A percentile compares a stretch with the other conserved stretches of the same genome.
Conservation (phyloP, 2,113 vertebrate species). For the Sporophila hypoxantha region DNA sequence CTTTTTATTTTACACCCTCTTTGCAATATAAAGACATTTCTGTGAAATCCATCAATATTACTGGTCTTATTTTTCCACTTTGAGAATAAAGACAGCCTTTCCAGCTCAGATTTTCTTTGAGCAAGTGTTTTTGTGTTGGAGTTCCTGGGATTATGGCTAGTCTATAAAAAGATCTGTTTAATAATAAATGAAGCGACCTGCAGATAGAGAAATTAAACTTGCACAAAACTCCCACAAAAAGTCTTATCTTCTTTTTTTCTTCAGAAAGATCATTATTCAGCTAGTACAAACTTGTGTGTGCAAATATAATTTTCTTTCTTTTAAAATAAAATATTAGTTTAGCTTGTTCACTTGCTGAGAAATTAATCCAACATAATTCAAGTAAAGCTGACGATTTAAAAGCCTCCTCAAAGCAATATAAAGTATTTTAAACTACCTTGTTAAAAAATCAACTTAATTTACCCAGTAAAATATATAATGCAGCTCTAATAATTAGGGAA, state of each 20-base stretch:
- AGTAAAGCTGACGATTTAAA: neutral
- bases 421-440: neutral
- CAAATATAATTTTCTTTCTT: neutral
- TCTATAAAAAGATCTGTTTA: neutral
- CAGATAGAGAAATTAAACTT: neutral
- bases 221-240: neutral
- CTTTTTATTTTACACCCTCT: neutral
- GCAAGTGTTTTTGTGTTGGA: neutral
- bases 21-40: neutral
- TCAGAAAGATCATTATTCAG: neutral
- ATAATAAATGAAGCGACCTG: neutral
- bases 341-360: neutral
- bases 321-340: neutral
- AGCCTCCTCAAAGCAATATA: neutral
- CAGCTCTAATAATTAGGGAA: neutral
- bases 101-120: neutral
- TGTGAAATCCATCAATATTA: neutral
- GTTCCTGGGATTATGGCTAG: accelerated
- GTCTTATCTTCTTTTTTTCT: neutral
- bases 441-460: neutral
- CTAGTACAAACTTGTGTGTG: neutral
- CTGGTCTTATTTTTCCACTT: neutral
- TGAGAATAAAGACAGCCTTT: neutral
- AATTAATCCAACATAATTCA: neutral
- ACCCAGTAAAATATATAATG: neutral